Conservation (phyloP, 2,888 invertebrate species). For the Rhagonycha fulva region DNA sequence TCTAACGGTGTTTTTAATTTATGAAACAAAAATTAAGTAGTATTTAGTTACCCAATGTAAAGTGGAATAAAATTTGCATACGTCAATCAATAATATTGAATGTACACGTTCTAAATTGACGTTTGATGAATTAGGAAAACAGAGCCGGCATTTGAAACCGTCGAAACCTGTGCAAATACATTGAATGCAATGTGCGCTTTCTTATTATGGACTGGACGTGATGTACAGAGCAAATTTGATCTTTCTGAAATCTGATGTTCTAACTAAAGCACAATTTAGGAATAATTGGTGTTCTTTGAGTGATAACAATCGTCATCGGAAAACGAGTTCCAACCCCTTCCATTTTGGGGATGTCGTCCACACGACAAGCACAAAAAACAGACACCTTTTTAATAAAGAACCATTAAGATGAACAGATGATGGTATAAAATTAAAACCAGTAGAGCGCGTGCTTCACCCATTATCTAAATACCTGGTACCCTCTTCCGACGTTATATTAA, state of each 20-base stretch:
- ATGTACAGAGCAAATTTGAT: not conserved
- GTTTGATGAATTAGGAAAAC: not conserved
- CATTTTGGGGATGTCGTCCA: constrained; percentile 33
- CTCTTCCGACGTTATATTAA: constrained; percentile 42
- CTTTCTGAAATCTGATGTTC: not conserved
- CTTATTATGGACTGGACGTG: not conserved
- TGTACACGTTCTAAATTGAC: not conserved
- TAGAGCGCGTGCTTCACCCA: constrained; percentile 45
- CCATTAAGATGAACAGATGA: constrained; percentile 48
- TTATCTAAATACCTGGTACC: constrained; percentile 39
- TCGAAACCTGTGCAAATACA: not conserved
- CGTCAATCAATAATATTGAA: constrained; percentile 5
- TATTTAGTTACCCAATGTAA: not conserved
- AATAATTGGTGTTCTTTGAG: no score
- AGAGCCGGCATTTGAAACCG: not conserved
- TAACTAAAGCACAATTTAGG: not conserved
- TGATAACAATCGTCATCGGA: not conserved
- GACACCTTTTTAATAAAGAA: constrained; percentile 29
- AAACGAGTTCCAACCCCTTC: not conserved
- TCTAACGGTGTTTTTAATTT: not conserved
- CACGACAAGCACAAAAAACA: constrained; percentile 40
- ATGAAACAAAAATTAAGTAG: not conserved
- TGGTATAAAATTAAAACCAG: constrained; percentile 40
- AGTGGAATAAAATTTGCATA: constrained; percentile 21
- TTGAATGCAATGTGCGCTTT: not conserved